These are phyloP conservation scores for Anthonomus grandis DNA, from an alignment of 1,140 invertebrate genomes.

Conservation along the genomic window DNA sequence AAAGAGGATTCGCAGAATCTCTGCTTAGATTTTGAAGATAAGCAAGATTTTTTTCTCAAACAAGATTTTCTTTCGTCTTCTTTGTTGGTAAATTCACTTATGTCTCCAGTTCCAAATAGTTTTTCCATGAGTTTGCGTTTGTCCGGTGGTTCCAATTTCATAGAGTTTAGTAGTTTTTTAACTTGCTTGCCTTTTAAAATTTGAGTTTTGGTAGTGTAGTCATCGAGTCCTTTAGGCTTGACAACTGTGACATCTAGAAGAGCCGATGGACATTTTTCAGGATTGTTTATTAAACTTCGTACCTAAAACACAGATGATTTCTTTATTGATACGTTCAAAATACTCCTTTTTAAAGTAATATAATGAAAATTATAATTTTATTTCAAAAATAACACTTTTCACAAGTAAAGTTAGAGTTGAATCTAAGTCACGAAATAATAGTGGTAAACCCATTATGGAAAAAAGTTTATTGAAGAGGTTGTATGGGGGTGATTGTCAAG, in stretches of 20 bases:
- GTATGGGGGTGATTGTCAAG: too few species aligned
- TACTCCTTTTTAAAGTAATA: too few species aligned
- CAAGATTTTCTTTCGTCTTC: not conserved
- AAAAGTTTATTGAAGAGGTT: too few species aligned
- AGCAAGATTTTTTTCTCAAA: not conserved
- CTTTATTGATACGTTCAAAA: not conserved
- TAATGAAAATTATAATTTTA: not conserved
- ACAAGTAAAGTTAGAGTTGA: too few species aligned
- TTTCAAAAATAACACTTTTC: not conserved
- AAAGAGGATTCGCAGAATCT: not conserved
- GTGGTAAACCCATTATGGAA: too few species aligned
- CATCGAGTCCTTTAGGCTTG: slow-evolving; percentile 30
- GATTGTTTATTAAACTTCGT: slow-evolving; percentile 30
- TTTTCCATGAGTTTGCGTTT: slow-evolving; percentile 19
- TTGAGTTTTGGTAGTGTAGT: slow-evolving; percentile 27
- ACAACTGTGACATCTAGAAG: slow-evolving; percentile 37
- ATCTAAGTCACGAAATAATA: too few species aligned
- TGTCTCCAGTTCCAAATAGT: slow-evolving; percentile 3
- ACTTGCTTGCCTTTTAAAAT: slow-evolving; percentile 31
- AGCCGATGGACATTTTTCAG: slow-evolving; percentile 30
- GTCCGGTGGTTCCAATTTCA: slow-evolving; percentile 26
- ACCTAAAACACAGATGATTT: slow-evolving; percentile 24
- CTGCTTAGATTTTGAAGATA: slow-evolving; percentile 2
- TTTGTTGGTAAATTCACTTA: not conserved
- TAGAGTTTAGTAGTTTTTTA: slow-evolving; percentile 28